These are phyloP conservation scores for Halotydeus destructor DNA, from an alignment of 1,140 invertebrate genomes.

Conservation along the genomic window DNA sequence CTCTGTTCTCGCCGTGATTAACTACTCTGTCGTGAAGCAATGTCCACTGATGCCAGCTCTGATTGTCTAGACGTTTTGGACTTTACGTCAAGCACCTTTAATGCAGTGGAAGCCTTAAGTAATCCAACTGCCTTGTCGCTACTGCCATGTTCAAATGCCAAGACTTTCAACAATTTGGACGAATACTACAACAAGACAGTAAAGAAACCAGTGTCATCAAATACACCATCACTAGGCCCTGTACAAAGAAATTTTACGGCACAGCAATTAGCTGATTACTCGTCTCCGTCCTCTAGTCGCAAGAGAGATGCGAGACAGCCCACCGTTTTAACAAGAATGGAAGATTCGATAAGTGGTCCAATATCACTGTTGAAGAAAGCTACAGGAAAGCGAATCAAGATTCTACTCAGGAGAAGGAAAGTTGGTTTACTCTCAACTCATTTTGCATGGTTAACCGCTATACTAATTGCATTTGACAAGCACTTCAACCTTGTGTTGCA, in stretches of 20 bases:
- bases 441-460: constrained; percentile 33
- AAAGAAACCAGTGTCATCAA: neutral
- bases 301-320: neutral
- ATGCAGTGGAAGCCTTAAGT: too few relatives aligned
- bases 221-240: neutral
- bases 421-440: neutral
- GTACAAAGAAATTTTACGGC: neutral
- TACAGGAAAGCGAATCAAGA: constrained; percentile 1
- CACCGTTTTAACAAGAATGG: constrained; percentile 3
- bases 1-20: too few relatives aligned
- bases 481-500: constrained; percentile 75
- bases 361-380: neutral
- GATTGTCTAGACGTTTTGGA: too few relatives aligned
- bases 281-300: neutral
- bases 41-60: too few relatives aligned
- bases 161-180: constrained; percentile 4
- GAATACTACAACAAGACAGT: constrained; percentile 7
- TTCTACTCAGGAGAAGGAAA: constrained; percentile 1
- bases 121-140: too few relatives aligned
- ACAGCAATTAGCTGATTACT: neutral
- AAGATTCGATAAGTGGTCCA: neutral
- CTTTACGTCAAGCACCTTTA: too few relatives aligned
- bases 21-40: too few relatives aligned
- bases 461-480: constrained; percentile 71
- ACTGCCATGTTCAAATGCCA: too few relatives aligned